phyloP scores from a whole-genome alignment of 2,797 vertebrate species.

The Limosa lapponica region DNA sequence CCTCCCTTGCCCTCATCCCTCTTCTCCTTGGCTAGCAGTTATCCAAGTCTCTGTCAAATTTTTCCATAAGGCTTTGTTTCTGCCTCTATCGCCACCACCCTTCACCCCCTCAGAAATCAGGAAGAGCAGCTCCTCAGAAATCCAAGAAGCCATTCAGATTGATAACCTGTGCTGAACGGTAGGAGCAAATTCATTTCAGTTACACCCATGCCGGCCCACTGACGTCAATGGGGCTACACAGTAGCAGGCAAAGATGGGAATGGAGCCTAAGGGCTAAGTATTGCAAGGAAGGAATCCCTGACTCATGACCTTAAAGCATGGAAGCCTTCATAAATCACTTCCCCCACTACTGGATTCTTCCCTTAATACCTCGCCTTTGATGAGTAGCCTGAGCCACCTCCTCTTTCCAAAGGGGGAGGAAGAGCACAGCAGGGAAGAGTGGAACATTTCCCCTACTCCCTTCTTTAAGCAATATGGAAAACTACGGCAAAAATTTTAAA shows the following conservation, averaged over 20 bases:
- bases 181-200: background rate
- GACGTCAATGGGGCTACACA: background rate
- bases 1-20: background rate
- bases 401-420: background rate
- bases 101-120: background rate
- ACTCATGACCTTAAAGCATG: conserved; percentile 10
- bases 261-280: background rate
- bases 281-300: conserved; percentile 16
- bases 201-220: background rate
- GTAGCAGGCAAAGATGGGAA: background rate
- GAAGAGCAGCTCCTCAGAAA: background rate
- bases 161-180: background rate
- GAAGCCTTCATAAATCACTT: conserved; percentile 21
- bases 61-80: background rate
- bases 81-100: background rate
- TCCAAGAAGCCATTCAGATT: background rate
- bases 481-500: background rate
- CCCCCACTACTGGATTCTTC: background rate
- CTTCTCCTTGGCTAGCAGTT: background rate
- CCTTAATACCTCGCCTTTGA: conserved; percentile 19
- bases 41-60: background rate
- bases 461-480: background rate
- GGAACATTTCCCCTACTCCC: background rate
- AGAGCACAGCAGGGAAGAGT: background rate
- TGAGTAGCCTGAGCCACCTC: background rate